phyloP scores from a whole-genome alignment of 2,888 invertebrate species.

The Hydraecia micacea region DNA sequence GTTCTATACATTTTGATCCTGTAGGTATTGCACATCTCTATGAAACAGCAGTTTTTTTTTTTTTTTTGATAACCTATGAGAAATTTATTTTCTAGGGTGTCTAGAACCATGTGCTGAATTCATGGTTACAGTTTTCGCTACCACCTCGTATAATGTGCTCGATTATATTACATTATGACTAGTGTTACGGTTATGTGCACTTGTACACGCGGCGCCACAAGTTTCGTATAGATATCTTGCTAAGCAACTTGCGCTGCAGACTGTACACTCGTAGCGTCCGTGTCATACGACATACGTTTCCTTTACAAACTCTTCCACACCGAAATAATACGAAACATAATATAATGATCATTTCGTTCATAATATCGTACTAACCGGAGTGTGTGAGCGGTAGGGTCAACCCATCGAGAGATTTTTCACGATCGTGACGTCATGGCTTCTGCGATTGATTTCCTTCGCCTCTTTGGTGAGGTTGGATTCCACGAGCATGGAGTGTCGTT shows the following conservation, averaged over 20 bases:
- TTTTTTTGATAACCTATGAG: neutral
- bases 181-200: conserved; percentile 82
- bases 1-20: neutral
- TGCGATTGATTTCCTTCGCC: conserved; percentile 82
- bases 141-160: conserved; percentile 56
- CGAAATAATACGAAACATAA: conserved; percentile 59
- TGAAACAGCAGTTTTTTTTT: neutral
- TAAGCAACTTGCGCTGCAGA: conserved; percentile 42
- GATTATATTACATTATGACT: conserved; percentile 81
- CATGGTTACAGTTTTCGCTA: neutral
- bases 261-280: conserved; percentile 43
- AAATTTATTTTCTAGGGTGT: neutral
- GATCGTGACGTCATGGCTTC: conserved; percentile 84
- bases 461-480: conserved; percentile 83
- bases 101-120: neutral
- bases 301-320: conserved; percentile 50
- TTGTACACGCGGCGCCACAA: conserved; percentile 67
- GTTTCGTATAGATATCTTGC: conserved; percentile 25
- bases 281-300: conserved; percentile 49
- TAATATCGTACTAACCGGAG: conserved; percentile 59
- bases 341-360: conserved; percentile 47
- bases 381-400: conserved; percentile 76
- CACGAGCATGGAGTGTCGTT: conserved; percentile 87
- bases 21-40: neutral
- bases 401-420: conserved; percentile 87